These are phyloP conservation scores for Gobionotothen gibberifrons DNA, from an alignment of 2,797 vertebrate genomes.

Conservation along the genomic window DNA sequence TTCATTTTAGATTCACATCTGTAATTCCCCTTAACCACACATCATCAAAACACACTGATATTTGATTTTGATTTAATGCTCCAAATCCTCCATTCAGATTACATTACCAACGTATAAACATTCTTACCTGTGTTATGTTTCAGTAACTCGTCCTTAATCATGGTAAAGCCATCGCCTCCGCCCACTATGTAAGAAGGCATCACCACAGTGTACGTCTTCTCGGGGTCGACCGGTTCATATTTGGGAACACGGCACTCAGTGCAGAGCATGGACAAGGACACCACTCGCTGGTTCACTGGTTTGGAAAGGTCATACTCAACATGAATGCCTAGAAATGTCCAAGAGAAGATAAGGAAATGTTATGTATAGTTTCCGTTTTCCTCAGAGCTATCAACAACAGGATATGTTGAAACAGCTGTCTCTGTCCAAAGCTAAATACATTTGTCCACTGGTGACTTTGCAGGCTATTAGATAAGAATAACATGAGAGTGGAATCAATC, in stretches of 20 bases:
- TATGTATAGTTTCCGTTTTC: too few relatives aligned
- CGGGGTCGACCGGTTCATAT: slow-evolving; percentile 83
- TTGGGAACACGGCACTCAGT: slow-evolving; percentile 86
- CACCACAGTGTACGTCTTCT: slow-evolving; percentile 86
- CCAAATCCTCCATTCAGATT: too few relatives aligned
- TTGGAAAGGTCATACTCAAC: slow-evolving; percentile 57
- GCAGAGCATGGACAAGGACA: slow-evolving; percentile 52
- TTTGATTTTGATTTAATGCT: too few relatives aligned
- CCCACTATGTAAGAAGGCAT: slow-evolving; percentile 84
- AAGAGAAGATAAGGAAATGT: background rate
- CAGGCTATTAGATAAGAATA: too few relatives aligned
- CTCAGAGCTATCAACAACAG: background rate
- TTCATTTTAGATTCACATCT: too few relatives aligned
- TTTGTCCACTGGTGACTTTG: background rate
- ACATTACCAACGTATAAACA: too few relatives aligned
- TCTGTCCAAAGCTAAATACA: background rate
- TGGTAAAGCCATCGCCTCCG: slow-evolving; percentile 88
- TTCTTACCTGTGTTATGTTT: slow-evolving; percentile 88
- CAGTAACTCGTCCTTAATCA: slow-evolving; percentile 86
- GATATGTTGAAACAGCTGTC: background rate
- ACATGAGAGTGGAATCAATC: too few relatives aligned
- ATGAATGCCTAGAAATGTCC: slow-evolving; percentile 47
- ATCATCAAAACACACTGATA: too few relatives aligned
- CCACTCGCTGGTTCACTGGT: slow-evolving; percentile 55
- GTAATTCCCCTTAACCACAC: too few relatives aligned